Base-by-base conservation (phyloP, 2,113 vertebrate genomes). In the Cricetomys ansorgei region DNA sequence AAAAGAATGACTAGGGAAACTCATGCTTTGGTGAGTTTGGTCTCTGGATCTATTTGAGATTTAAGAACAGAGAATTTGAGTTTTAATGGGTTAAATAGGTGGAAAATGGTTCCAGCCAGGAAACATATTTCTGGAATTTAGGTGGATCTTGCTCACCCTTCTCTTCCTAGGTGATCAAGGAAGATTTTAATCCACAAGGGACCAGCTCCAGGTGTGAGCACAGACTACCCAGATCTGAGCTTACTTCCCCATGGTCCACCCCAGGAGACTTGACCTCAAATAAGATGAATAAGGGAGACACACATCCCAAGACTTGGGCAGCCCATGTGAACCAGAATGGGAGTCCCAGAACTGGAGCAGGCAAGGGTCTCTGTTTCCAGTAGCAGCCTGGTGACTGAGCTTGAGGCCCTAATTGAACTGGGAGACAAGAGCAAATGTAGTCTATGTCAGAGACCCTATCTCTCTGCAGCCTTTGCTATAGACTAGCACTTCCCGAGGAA, bases 1-100 rank as follows among this genome's bases (percentile, higher is more conserved):
- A 81, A 83, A 40, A 62, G 70, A 73, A 40, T 83, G 57, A 83
- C 79, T 81, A 83, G 15, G 25, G n/a, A 83, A 62, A 83, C 48
- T 79, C n/a, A 9, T 43, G n/a, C 80, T 43, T 93, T 37, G 65
- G 2, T 40, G 34, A 59, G 8, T 27, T 27, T 37, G 10, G 17
- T 43, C 72, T 80, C 69, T 25, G 55, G 29, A 55, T 72, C 43
- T 45, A 29, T 10, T 34, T 65, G 59, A 48, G 59, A 37, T 1
- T 40, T 40, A n/a, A 64, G 50, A 53, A 11, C 31, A 25, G 16
- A 27, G 67, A 84, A 25, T 13, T 13, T 43, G 9, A 79, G 3
- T 21, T 40, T 91, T 79, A 48, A 65, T 34, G 8, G 53, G 40
- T 27, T 25, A n/a, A 76, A n/a, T 1, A 17, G 53, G 9, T 67